Evolutionary conservation across 1,140 invertebrate genomes (phyloP), one percentile per base, ranked within the genome.

Genomic region (Gonioctena quinquepunctata): DNA sequence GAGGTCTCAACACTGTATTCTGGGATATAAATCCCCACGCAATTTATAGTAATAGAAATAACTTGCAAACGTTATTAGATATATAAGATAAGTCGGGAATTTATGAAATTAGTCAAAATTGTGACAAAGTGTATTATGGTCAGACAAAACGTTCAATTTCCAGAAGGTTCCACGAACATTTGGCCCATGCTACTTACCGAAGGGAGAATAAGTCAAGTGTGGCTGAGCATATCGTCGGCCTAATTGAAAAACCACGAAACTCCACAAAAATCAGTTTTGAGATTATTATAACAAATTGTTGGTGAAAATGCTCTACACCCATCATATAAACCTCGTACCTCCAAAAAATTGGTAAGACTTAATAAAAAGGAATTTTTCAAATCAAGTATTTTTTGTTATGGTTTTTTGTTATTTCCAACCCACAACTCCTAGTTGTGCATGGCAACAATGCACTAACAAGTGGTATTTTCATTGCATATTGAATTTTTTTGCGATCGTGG

Each of bases 351-450:
- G 8, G 50, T 52, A 13, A 19, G 16, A 52, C 16, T 52, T 52
- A 52, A 52, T 52, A 21, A 52, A 52, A 52, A 52, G 50, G 50
- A 52, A 52, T 52, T 52, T n/a, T 52, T 2, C 50, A 52, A 52
- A 52, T 16, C 50, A 18, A 7, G 50, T 52, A 52, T 52, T 16
- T 52, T 52, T 52, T 52, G 49, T 52, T 52, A 52, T 0, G 49
- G 49, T 52, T 52, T 52, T 52, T 52, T 52, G 49, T 52, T 52
- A 52, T 52, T 52, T 52, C 49, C n/a, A 52, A 52, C 49, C 49
- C 49, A 52, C 50, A 52, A 52, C 50, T 52, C 50, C 50, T 21
- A 52, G 50, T 52, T 52, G 50, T 52, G 2, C 50, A 52, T 52
- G 50, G 8, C 50, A 52, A 18, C 50, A 52, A 16, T 52, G 50